Percentiles rank a stretch among this genome's conserved stretches.
These are phyloP conservation scores for Epistrophe grossulariae DNA, from an alignment of 2,888 invertebrate genomes.

Conservation along the genomic window DNA sequence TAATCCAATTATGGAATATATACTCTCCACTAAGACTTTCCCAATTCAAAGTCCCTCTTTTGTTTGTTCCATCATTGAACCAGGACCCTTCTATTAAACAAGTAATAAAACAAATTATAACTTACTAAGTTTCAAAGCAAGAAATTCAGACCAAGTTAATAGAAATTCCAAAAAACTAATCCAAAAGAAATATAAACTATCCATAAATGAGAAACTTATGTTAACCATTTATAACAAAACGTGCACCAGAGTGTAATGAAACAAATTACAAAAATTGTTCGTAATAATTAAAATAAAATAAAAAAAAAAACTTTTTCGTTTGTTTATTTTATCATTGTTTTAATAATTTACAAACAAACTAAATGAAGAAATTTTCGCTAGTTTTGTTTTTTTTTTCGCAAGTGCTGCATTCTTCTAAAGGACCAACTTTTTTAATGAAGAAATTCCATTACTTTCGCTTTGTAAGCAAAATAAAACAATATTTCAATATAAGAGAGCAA, in stretches of 20 bases:
- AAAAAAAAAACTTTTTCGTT: not conserved
- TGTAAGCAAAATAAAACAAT: not conserved
- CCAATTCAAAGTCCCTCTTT: not conserved
- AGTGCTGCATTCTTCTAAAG: not conserved
- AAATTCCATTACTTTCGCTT: constrained; percentile 4
- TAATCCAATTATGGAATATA: not conserved
- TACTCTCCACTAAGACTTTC: not conserved
- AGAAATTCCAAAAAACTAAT: not conserved
- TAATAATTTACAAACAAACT: not conserved
- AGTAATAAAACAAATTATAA: not conserved
- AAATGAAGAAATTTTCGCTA: not conserved
- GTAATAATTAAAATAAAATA: not conserved
- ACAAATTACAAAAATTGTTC: not conserved
- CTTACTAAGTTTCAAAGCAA: not conserved
- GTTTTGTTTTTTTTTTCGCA: constrained; percentile 1
- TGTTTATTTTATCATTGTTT: not conserved
- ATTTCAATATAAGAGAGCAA: not conserved
- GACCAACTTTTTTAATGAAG: constrained; percentile 15
- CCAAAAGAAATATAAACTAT: not conserved
- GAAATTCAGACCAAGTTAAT: not conserved
- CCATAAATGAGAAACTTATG: not conserved
- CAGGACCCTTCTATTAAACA: not conserved
- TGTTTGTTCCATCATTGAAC: not conserved
- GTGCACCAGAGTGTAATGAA: constrained; percentile 11
- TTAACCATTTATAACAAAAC: not conserved